A percentile compares a stretch with the other conserved stretches of the same genome.
Evolutionary conservation across 2,113 vertebrate genomes (phyloP).

Genomic region (Lamprotornis superbus): DNA sequence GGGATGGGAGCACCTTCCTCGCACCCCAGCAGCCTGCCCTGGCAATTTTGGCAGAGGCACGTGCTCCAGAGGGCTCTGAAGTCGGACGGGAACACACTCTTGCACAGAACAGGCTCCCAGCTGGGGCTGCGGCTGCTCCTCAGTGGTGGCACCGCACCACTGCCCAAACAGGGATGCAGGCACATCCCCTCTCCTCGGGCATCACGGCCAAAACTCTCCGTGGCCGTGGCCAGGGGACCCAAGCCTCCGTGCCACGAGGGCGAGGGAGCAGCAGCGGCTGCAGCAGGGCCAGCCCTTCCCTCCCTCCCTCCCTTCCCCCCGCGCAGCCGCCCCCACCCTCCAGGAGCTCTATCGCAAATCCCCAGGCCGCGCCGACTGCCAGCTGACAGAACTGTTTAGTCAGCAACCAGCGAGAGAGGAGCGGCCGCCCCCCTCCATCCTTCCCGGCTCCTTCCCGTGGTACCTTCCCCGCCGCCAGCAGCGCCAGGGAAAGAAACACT

Average conservation of each 20-base stretch:
- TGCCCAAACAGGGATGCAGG: neutral
- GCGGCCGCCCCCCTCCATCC: slow-evolving; percentile 31
- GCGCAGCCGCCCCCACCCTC: slow-evolving; percentile 58
- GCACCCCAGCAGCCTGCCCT: rapidly evolving
- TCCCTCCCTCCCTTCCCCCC: slow-evolving; percentile 48
- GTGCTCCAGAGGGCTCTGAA: neutral
- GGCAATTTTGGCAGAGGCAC: neutral
- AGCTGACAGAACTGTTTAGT: slow-evolving; percentile 87
- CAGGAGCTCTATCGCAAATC: slow-evolving; percentile 80
- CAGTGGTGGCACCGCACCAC: neutral
- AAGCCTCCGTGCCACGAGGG: neutral
- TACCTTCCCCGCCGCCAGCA: neutral
- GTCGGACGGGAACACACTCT: neutral
- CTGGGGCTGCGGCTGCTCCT: neutral
- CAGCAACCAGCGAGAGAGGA: slow-evolving; percentile 71
- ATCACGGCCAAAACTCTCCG: neutral
- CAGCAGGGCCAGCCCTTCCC: slow-evolving; percentile 31
- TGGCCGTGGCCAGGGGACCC: neutral
- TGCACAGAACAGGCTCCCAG: neutral
- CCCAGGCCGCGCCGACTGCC: slow-evolving; percentile 75
- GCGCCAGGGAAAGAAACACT: neutral
- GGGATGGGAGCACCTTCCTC: rapidly evolving
- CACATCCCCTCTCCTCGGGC: neutral
- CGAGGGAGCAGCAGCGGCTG: neutral
- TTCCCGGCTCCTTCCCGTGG: neutral